Evolutionary conservation across 2,113 vertebrate species (phyloP), one percentile per base, ranked within the genome.

Genomic region (Epinephelus fuscoguttatus): DNA sequence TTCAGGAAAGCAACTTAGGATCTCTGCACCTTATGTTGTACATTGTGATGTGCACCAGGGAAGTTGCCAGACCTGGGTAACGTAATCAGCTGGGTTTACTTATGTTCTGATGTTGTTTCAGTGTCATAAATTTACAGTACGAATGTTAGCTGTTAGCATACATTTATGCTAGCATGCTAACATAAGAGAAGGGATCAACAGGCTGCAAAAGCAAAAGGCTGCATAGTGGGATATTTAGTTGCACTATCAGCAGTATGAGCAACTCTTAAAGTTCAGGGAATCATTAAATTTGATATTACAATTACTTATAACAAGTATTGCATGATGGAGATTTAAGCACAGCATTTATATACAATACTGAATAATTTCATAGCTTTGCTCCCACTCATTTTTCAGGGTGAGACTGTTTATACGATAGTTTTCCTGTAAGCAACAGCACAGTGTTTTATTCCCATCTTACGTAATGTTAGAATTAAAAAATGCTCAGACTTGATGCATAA

Each of bases 271-370:
- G n/a, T 61, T 25, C 21, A 52, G 23, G 23, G 23, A 49, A 60
- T 40, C 8, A 52, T 63, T 53, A 19, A 2, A 64, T 55, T 40
- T 63, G 8, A 52, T 33, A n/a, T 50, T 37, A 33, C 15, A 33
- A 14, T 45, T 45, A 45, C 2, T 45, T 12, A 74, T 6, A 25
- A 42, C 8, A 63, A 19, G 40, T 19, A 62, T 33, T n/a, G 7
- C 73, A 70, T n/a, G 18, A 68, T 75, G 13, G 47, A 45, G 14
- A 47, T 86, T 72, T 1, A 66, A 33, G 33, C 42, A 50, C 7
- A 19, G 2, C 4, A 53, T 60, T 40, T 52, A 59, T 49, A 4
- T 33, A 2, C 27, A 27, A 4, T 40, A 50, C 56, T 70, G 21
- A 70, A 60, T 27, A 37, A 49, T 53, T 14, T 71, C 23, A 49